These are phyloP conservation scores for Cyprinodon diabolis DNA, from an alignment of 2,797 vertebrate species.

Conservation along the genomic window DNA sequence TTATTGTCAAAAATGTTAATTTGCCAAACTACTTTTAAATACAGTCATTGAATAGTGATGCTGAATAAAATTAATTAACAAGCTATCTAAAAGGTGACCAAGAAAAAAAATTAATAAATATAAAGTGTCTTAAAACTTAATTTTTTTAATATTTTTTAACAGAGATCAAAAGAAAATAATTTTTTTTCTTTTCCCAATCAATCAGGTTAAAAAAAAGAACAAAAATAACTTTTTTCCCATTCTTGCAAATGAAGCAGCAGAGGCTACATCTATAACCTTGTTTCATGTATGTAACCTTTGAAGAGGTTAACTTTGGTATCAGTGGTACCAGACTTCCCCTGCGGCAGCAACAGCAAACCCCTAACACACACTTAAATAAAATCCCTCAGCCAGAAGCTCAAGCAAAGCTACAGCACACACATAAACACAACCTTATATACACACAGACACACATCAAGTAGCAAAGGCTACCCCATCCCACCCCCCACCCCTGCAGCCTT, in stretches of 20 bases:
- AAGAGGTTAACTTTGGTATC: slow-evolving; percentile 68
- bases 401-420: slow-evolving; percentile 35
- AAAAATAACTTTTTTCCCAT: slow-evolving; percentile 4
- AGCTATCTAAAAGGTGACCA: neutral
- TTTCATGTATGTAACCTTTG: slow-evolving; percentile 61
- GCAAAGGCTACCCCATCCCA: slow-evolving; percentile 27
- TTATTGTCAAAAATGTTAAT: neutral
- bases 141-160: neutral
- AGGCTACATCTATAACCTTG: slow-evolving; percentile 33
- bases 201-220: slow-evolving; percentile 16
- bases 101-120: neutral
- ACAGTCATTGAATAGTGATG: neutral
- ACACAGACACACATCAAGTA: slow-evolving; percentile 32
- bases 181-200: slow-evolving; percentile 4
- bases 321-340: slow-evolving; percentile 61
- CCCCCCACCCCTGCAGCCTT: slow-evolving; percentile 42
- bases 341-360: slow-evolving; percentile 55
- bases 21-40: neutral
- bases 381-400: slow-evolving; percentile 39
- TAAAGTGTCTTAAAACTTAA: neutral
- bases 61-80: neutral
- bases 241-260: slow-evolving; percentile 1
- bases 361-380: slow-evolving; percentile 41
- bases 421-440: slow-evolving; percentile 38
- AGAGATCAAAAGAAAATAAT: slow-evolving; percentile 12